These are phyloP conservation scores for Drymodes brunneopygia DNA, from an alignment of 2,113 vertebrate genomes.

Conservation along the genomic window DNA sequence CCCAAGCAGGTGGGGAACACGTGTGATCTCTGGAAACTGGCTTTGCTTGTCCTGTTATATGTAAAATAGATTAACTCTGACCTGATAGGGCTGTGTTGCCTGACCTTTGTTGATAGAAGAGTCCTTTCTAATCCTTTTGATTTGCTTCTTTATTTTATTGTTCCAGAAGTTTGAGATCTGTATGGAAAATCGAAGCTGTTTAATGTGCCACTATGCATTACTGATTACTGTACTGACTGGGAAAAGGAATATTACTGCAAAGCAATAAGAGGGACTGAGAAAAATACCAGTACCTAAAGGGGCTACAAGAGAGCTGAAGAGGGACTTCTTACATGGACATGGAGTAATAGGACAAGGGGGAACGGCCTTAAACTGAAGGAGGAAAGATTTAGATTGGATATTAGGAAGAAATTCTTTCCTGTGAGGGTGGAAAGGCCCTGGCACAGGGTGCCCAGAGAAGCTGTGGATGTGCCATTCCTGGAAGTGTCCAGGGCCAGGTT, in stretches of 20 bases:
- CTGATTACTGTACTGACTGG: not conserved
- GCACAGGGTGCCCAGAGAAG: not conserved
- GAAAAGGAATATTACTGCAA: not conserved
- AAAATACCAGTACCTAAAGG: not conserved
- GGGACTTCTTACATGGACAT: not conserved
- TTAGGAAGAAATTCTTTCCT: not conserved
- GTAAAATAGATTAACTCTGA: not conserved
- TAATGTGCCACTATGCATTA: not conserved
- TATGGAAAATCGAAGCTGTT: not conserved
- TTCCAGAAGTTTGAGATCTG: not conserved
- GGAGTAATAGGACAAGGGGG: not conserved
- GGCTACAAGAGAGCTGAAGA: not conserved
- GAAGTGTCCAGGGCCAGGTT: not conserved
- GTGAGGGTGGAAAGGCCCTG: fast-evolving
- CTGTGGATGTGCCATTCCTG: not conserved
- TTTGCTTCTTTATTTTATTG: not conserved
- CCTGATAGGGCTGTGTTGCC: not conserved
- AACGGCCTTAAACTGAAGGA: not conserved
- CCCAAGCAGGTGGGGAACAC: not conserved
- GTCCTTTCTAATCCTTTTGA: not conserved
- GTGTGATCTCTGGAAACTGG: not conserved
- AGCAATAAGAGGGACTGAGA: not conserved
- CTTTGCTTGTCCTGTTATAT: not conserved
- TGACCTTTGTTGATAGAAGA: not conserved
- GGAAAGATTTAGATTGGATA: not conserved